These are phyloP conservation scores for Nannospalax galili DNA, from an alignment of 2,113 vertebrate species.

Conservation along the genomic window DNA sequence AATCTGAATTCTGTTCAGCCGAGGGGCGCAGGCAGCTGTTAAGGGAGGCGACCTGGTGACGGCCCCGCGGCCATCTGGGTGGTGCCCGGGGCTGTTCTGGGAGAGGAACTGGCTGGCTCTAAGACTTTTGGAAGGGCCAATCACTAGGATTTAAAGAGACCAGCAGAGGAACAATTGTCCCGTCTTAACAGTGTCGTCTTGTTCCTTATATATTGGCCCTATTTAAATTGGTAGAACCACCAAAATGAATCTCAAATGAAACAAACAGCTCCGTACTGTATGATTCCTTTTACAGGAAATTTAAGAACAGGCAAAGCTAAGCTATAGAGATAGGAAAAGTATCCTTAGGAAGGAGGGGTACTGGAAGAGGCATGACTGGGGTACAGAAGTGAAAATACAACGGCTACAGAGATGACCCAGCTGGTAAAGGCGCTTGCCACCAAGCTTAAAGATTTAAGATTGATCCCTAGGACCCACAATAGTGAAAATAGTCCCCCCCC, in stretches of 20 bases:
- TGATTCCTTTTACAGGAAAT: constrained; percentile 2
- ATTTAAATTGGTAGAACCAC: background rate
- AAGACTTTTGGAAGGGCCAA: background rate
- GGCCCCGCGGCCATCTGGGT: constrained; percentile 76
- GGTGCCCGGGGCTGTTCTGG: constrained; percentile 61
- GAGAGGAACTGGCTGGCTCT: constrained; percentile 43
- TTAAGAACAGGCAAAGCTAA: background rate
- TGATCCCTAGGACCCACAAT: too few relatives aligned
- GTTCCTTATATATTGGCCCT: background rate
- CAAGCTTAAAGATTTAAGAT: too few relatives aligned
- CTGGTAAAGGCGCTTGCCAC: too few relatives aligned
- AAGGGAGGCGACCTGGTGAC: background rate
- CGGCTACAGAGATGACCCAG: too few relatives aligned
- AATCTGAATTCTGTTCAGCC: constrained; percentile 57
- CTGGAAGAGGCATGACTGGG: background rate
- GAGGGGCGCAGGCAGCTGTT: constrained; percentile 65
- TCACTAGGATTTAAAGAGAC: background rate
- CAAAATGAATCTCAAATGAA: constrained; percentile 9
- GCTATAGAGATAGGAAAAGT: background rate
- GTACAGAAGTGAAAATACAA: background rate
- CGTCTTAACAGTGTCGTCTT: background rate
- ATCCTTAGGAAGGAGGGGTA: background rate
- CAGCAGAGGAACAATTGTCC: background rate
- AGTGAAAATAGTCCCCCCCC: too few relatives aligned
- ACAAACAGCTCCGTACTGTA: background rate